A percentile compares a stretch with the other conserved stretches of the same genome.
These are phyloP conservation scores for Scrobipalpa costella DNA, from an alignment of 2,888 invertebrate species.

Conservation along the genomic window DNA sequence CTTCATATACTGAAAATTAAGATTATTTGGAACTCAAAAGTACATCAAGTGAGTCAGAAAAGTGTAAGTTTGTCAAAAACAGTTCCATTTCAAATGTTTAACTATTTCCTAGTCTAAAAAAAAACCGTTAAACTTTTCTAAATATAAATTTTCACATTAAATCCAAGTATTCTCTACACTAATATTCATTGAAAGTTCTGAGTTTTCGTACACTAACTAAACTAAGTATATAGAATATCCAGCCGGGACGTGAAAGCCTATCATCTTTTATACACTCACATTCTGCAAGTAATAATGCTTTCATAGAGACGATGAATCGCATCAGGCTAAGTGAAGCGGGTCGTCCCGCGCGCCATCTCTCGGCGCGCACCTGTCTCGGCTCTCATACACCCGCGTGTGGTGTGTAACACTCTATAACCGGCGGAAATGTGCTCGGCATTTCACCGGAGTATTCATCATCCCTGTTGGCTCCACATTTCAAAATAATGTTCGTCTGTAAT, in stretches of 20 bases:
- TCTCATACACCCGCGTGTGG: background rate
- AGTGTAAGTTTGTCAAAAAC: no score
- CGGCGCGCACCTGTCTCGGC: background rate
- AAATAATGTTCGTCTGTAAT: conserved; percentile 25
- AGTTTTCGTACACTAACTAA: no score
- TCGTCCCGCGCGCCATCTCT: background rate
- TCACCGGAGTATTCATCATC: conserved; percentile 21
- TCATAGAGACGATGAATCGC: conserved; percentile 1
- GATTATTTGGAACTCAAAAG: no score
- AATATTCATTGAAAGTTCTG: no score
- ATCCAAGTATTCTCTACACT: no score
- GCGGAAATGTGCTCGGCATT: background rate
- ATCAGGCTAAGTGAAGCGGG: background rate
- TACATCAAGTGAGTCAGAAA: no score
- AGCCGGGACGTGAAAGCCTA: background rate
- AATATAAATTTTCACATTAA: no score
- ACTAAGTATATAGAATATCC: background rate
- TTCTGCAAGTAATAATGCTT: background rate
- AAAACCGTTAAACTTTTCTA: no score
- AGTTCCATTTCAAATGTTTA: no score
- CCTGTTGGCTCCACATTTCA: conserved; percentile 25
- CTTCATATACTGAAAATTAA: no score
- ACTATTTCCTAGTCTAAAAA: no score
- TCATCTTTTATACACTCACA: background rate
- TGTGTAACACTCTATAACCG: background rate